Base-by-base conservation (phyloP, 2,888 invertebrate genomes). In the Agrotis exclamationis region DNA sequence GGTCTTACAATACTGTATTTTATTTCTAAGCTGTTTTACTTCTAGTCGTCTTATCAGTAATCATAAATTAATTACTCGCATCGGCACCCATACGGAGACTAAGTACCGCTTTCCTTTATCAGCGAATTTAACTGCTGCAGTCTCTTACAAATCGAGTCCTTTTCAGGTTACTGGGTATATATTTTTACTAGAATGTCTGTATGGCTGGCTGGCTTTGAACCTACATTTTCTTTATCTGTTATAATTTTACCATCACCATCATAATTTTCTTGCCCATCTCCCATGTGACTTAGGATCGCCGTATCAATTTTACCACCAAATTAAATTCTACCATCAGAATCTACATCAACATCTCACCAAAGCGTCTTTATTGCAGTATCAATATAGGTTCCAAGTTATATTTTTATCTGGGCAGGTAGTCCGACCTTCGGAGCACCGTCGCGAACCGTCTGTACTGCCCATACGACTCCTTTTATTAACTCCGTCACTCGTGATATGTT, bases 331-430 rank as follows among this genome's bases (percentile, higher is more conserved):
- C 39, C 24, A 44, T 47, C 33, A 63, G 16, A 50, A 72, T 50
- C 47, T 18, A 33, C 45, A 20, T n/a, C 22, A 66, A 33, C 44
- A 51, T 51, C 59, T 45, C 50, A 56, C 24, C 56, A 16, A 67
- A 71, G 53, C 53, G 47, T 65, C 63, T 56, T 65, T 68, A 73
- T 63, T 45, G 57, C 47, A 58, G 47, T 51, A 60, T 63, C 60
- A 69, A 60, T 68, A 73, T 56, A 70, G 63, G 70, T 44, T 50
- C 16, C 14, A 20, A 47, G 71, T 56, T 70, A 68, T 80, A 74
- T 80, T 76, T 77, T 76, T 68, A 76, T 80, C 70, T 48, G 65
- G 67, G 64, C 80, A 80, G 80, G 80, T 80, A 80, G 74, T 59
- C 0, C 54, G 74, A 72, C 80, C 80, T 80, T 81, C 71, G 33